phyloP scores from a whole-genome alignment of 2,888 invertebrate species.

The Aphrophora alni region DNA sequence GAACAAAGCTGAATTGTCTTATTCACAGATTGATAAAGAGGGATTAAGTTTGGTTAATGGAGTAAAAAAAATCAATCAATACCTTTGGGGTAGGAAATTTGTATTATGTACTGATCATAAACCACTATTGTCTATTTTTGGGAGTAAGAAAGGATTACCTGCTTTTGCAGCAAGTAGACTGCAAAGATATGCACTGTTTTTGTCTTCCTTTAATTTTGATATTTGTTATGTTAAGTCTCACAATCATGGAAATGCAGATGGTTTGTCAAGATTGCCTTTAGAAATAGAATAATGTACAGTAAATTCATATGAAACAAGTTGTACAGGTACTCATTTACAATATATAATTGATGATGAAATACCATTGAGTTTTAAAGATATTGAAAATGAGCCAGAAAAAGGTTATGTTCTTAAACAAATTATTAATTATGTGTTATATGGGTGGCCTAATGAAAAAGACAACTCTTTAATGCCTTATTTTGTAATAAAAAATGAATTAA shows the following conservation, averaged over 20 bases:
- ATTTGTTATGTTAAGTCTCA: constrained; percentile 9
- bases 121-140: constrained; percentile 26
- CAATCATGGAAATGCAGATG: constrained; percentile 9
- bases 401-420: neutral
- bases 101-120: constrained; percentile 16
- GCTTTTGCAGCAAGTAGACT: constrained; percentile 19
- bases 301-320: neutral
- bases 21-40: constrained; percentile 27
- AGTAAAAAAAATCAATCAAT: constrained; percentile 26
- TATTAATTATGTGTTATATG: constrained; percentile 7
- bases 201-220: constrained; percentile 14
- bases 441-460: neutral
- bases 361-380: neutral
- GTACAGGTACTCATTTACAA: constrained; percentile 19
- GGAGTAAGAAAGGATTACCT: constrained; percentile 12
- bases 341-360: constrained; percentile 3
- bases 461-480: neutral
- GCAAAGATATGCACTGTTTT: constrained; percentile 24
- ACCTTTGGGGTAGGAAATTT: constrained; percentile 17
- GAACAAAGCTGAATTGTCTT: neutral
- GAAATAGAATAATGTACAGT: neutral
- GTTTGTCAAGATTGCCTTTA: constrained; percentile 20
- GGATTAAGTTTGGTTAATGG: constrained; percentile 13
- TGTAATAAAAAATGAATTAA: neutral
- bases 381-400: constrained; percentile 7